These are phyloP conservation scores for Fragum whitleyi DNA, from an alignment of 2,888 invertebrate genomes.

Conservation along the genomic window DNA sequence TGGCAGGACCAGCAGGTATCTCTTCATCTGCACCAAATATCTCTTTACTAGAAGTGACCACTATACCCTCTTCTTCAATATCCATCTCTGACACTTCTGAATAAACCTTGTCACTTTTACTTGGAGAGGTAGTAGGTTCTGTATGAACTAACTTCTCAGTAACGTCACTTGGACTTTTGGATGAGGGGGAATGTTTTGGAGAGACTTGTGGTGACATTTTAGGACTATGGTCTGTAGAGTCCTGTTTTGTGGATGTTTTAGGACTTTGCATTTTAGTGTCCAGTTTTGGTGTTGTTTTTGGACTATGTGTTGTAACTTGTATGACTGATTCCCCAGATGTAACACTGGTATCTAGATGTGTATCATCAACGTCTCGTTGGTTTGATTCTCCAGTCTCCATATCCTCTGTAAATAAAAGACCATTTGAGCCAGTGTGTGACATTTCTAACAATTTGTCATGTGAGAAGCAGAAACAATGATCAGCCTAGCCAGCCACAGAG, in stretches of 20 bases:
- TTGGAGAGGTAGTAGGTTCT: no score
- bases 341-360: not conserved
- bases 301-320: not conserved
- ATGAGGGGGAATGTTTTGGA: not conserved
- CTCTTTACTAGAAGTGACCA: slow-evolving; percentile 33
- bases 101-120: not conserved
- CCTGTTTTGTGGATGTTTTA: not conserved
- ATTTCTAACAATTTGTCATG: no score
- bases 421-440: no score
- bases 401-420: slow-evolving; percentile 45
- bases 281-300: not conserved
- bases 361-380: slow-evolving; percentile 23
- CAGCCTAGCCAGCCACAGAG: no score
- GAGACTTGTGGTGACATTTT: not conserved
- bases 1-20: slow-evolving; percentile 6
- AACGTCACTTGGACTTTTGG: not conserved
- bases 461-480: no score
- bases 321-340: slow-evolving; percentile 13
- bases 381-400: slow-evolving; percentile 63
- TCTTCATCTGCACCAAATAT: slow-evolving; percentile 41
- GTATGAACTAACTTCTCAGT: not conserved
- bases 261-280: not conserved
- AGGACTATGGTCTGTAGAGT: not conserved
- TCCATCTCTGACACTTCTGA: slow-evolving; percentile 26
- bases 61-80: slow-evolving; percentile 33